phyloP scores from a whole-genome alignment of 2,113 vertebrate genomes.

The Hippopotamus amphibius region DNA sequence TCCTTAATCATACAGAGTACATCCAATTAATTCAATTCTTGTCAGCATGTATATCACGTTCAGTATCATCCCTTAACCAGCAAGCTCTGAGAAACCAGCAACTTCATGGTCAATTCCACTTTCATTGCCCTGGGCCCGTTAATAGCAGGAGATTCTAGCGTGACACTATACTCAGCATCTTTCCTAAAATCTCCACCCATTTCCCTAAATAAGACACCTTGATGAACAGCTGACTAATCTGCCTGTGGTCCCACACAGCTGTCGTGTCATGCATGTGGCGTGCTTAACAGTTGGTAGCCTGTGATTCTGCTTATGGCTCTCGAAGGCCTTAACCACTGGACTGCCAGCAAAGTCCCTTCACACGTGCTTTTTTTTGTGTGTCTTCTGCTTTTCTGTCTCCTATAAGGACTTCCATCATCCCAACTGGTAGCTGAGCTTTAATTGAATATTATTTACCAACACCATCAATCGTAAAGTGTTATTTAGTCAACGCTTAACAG shows the following conservation, averaged over 20 bases:
- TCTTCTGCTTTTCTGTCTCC: no score
- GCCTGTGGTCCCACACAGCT: neutral
- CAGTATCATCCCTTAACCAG: neutral
- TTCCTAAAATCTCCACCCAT: neutral
- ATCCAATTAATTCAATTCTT: neutral
- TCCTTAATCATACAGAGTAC: neutral
- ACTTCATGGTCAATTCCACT: no score
- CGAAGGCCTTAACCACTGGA: neutral
- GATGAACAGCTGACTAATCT: neutral
- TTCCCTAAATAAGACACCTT: neutral
- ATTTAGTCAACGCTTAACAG: neutral
- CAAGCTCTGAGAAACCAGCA: neutral
- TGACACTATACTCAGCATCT: neutral
- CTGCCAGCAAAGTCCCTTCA: no score
- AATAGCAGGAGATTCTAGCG: neutral
- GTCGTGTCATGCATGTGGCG: neutral
- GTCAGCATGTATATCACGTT: neutral
- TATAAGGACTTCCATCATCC: no score
- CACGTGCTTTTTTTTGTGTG: no score
- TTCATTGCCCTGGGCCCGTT: neutral
- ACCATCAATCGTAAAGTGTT: neutral
- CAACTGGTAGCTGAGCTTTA: neutral
- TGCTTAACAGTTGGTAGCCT: neutral
- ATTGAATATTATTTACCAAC: neutral
- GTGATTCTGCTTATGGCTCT: neutral